Percentiles rank a stretch among this genome's conserved stretches.
Evolutionary conservation across 2,797 vertebrate species (phyloP).

Genomic region (Neosilurus mollespiculum): DNA sequence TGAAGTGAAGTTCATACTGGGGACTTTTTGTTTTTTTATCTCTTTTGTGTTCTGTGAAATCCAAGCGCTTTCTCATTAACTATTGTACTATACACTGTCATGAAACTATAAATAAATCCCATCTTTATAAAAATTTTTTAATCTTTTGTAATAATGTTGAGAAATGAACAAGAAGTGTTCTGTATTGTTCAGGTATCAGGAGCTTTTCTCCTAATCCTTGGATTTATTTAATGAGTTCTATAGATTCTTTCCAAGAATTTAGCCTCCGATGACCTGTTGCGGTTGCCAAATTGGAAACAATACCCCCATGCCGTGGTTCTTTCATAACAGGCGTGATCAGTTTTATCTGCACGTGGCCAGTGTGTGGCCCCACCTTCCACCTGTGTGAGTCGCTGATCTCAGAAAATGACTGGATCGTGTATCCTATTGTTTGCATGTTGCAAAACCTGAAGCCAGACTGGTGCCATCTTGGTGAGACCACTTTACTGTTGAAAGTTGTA

Average conservation of each 20-base stretch:
- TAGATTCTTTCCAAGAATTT: background rate
- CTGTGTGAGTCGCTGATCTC: too few relatives aligned
- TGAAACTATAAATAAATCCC: conserved; percentile 13
- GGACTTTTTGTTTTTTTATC: background rate
- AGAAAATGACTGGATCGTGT: too few relatives aligned
- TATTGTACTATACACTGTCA: background rate
- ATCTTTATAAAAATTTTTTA: conserved; percentile 8
- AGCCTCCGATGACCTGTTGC: background rate
- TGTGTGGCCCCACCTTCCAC: too few relatives aligned
- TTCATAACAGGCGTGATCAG: too few relatives aligned
- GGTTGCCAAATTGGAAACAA: conserved; percentile 23
- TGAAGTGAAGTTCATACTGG: background rate
- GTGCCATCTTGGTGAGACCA: too few relatives aligned
- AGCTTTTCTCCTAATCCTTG: conserved; percentile 1
- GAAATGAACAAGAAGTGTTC: background rate
- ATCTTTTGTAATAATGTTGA: conserved; percentile 15
- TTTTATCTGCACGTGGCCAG: too few relatives aligned
- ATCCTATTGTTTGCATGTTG: too few relatives aligned
- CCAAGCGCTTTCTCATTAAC: background rate
- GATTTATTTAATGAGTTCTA: background rate
- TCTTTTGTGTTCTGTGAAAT: background rate
- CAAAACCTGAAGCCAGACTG: too few relatives aligned
- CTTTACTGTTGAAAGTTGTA: too few relatives aligned
- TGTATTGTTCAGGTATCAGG: background rate
- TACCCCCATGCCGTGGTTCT: background rate